Percentiles rank a stretch among this genome's conserved stretches.
These are phyloP conservation scores for Upupa epops DNA, from an alignment of 2,113 vertebrate genomes.

Conservation along the genomic window DNA sequence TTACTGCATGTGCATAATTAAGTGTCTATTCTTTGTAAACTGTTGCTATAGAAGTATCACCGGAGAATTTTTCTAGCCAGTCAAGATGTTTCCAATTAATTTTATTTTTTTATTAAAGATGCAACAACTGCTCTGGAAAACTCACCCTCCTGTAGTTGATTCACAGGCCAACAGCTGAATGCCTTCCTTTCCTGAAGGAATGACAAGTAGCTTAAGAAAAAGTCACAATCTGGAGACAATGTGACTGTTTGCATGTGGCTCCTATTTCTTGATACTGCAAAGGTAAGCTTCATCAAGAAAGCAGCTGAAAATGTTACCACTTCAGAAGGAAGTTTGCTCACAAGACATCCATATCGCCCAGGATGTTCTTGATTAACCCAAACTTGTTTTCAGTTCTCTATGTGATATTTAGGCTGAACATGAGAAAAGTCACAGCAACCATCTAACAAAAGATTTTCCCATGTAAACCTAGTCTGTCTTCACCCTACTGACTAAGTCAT, in stretches of 20 bases:
- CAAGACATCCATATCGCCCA: neutral
- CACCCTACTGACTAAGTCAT: too few relatives aligned
- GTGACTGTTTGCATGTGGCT: neutral
- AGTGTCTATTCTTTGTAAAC: neutral
- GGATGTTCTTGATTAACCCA: neutral
- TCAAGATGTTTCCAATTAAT: neutral
- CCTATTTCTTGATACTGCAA: neutral
- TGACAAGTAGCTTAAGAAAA: neutral
- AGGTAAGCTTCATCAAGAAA: neutral
- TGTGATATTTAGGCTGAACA: neutral
- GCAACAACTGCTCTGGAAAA: neutral
- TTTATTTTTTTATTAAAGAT: neutral
- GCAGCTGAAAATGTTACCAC: neutral
- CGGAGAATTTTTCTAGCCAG: neutral
- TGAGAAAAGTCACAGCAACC: too few relatives aligned
- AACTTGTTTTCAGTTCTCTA: neutral
- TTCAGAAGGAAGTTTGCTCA: neutral
- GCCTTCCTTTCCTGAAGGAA: neutral
- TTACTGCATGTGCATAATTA: neutral
- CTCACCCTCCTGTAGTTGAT: neutral
- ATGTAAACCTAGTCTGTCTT: too few relatives aligned
- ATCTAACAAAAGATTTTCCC: too few relatives aligned
- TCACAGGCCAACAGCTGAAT: neutral
- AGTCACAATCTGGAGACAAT: neutral
- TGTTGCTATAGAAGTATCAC: neutral